Conservation (phyloP, 2,113 vertebrate genomes). For the Eulemur macaco region DNA sequence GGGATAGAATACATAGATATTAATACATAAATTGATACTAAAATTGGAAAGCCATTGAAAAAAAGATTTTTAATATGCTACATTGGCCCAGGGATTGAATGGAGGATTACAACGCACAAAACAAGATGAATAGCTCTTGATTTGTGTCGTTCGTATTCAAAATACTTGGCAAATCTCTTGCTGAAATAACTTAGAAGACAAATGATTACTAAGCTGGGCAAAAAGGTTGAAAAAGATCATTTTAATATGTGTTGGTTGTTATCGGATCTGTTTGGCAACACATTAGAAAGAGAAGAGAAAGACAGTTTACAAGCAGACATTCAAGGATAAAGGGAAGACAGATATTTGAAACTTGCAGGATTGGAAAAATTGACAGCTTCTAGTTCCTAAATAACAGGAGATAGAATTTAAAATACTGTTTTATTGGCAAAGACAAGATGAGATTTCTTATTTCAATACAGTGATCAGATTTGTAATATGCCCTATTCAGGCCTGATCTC, state of each 20-base stretch:
- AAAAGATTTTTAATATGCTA: not conserved
- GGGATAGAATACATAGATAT: not conserved
- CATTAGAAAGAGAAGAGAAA: not conserved
- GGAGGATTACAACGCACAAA: not conserved
- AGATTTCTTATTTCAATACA: not conserved
- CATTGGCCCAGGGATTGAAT: not conserved
- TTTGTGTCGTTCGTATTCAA: not conserved
- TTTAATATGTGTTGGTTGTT: not conserved
- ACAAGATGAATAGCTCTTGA: not conserved
- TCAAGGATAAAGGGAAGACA: not conserved
- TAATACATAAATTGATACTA: not conserved
- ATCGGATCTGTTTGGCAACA: not conserved
- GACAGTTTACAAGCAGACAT: not conserved
- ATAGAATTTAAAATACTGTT: not conserved
- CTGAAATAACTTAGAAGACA: not conserved
- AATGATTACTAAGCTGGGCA: not conserved
- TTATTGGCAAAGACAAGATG: not conserved
- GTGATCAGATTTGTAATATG: not conserved
- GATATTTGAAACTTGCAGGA: not conserved
- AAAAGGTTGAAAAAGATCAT: not conserved
- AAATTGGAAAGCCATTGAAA: not conserved
- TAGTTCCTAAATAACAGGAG: not conserved
- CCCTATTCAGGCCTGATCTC: not conserved
- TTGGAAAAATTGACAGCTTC: not conserved
- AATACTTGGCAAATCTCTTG: not conserved